Evolutionary conservation across 2,888 invertebrate genomes (phyloP).

Genomic region (Agelastica alni): DNA sequence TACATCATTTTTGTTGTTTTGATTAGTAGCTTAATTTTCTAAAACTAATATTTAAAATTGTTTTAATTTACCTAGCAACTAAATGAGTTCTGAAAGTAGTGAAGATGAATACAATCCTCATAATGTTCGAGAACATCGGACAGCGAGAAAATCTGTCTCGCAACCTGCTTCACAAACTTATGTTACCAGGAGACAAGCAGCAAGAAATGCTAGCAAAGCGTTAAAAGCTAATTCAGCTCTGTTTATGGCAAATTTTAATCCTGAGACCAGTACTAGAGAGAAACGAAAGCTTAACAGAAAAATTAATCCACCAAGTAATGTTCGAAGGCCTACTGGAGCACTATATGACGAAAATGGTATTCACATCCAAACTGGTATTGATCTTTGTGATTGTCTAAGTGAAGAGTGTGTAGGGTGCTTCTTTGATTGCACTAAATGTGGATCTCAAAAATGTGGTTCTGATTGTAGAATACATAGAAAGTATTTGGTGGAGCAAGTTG

Average conservation of each 20-base stretch:
- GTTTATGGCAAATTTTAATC: constrained; percentile 68
- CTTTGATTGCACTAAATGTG: constrained; percentile 76
- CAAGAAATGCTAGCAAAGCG: constrained; percentile 39
- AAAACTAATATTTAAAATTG: neutral
- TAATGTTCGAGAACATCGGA: constrained; percentile 36
- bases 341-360: constrained; percentile 75
- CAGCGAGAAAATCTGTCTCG: constrained; percentile 43
- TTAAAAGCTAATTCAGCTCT: constrained; percentile 38
- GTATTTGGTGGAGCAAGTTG: constrained; percentile 77
- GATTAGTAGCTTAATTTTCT: no score
- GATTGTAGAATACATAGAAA: constrained; percentile 80
- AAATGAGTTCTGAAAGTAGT: constrained; percentile 35
- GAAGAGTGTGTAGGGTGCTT: constrained; percentile 82
- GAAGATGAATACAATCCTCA: constrained; percentile 41
- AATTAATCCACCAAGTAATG: constrained; percentile 60
- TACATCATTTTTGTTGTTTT: no score
- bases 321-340: constrained; percentile 59
- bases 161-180: constrained; percentile 32
- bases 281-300: constrained; percentile 76
- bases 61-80: no score
- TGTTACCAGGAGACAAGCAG: constrained; percentile 42
- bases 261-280: constrained; percentile 78
- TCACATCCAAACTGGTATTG: constrained; percentile 65
- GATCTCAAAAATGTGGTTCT: constrained; percentile 75
- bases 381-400: constrained; percentile 85